Base-by-base conservation (phyloP, 2,797 vertebrate genomes). In the Sus cebifrons region DNA sequence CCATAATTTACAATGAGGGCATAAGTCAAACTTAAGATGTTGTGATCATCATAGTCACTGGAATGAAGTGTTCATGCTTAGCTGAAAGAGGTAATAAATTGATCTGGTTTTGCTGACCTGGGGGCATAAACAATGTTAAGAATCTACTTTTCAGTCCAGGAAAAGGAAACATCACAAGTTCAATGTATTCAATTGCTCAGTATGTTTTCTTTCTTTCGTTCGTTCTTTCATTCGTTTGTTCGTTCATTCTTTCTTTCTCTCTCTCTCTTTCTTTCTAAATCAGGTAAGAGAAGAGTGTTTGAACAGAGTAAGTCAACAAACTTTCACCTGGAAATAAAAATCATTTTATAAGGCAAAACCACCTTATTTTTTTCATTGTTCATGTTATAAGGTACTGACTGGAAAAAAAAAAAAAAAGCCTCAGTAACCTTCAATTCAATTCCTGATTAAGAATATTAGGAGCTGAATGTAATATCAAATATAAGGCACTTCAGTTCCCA, bases 261-360 rank as follows among this genome's bases (percentile, higher is more conserved):
- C 36, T 36, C 36, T 36, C 36, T 36, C 36, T 36, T 36, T 36
- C 36, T 85, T 85, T 75, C 18, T 18, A 64, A 77, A 88, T 65
- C 32, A 84, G 29, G 44, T 62, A 73, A 60, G 8, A 81, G 13
- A 73, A 40, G 5, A 91, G 21, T 75, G 23, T 70, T 97, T 94
- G 36, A 94, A 89, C 27, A 86, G 49, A 96, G 84, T 70, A 29
- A 86, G 27, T 86, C 64, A 94, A 54, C 12, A 65, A 64, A 20
- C 32, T 68, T 92, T 94, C 85, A 54, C 86, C 25, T 65, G 68
- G 64, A 95, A 96, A 86, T 73, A 88, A 97, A 92, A 89, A 86
- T 78, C 10, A 92, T 86, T 91, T 95, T 49, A 77, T 62, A 73
- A 83, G 78, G n/a, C 15, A 94, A 44, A 67, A 56, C 44, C 21